A percentile compares a stretch with the other conserved stretches of the same genome.
phyloP scores from a whole-genome alignment of 2,113 vertebrate species.

The Salvelinus alpinus region DNA sequence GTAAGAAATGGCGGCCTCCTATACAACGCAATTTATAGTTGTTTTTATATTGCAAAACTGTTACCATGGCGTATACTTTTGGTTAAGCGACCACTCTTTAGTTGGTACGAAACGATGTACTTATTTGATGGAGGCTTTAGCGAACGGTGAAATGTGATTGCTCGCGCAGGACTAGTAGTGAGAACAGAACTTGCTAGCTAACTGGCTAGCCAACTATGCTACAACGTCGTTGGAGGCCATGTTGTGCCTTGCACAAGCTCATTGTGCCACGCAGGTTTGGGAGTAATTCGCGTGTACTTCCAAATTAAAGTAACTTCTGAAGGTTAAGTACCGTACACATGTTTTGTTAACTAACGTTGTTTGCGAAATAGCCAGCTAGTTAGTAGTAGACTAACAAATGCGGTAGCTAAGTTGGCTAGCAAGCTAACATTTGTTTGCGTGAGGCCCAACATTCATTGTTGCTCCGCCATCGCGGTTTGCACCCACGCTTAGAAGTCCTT shows the following conservation, averaged over 20 bases:
- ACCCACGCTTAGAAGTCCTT: not conserved
- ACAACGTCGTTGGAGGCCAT: conserved; percentile 46
- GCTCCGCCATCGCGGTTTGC: conserved; percentile 43
- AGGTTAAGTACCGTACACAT: not conserved
- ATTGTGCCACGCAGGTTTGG: conserved; percentile 57
- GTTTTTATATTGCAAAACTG: not conserved
- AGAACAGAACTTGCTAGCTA: conserved; percentile 16
- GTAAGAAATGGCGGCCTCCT: conserved; percentile 81
- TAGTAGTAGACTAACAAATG: not conserved
- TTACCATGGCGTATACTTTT: not conserved
- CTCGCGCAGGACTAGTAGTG: not conserved
- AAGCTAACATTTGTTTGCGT: not conserved
- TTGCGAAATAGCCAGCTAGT: not conserved
- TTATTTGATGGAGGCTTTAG: not conserved
- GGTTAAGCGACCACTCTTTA: not conserved
- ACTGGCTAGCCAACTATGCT: not conserved
- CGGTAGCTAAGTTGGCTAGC: conserved; percentile 34
- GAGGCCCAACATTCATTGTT: conserved; percentile 37
- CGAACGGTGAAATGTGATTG: conserved; percentile 33
- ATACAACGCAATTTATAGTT: conserved; percentile 70
- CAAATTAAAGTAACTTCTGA: not conserved
- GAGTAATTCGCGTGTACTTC: not conserved
- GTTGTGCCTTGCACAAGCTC: conserved; percentile 40
- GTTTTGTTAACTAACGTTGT: not conserved
- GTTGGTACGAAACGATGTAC: not conserved